Conservation (phyloP, 2,888 invertebrate species). For the Didymodactylos carnosus region DNA sequence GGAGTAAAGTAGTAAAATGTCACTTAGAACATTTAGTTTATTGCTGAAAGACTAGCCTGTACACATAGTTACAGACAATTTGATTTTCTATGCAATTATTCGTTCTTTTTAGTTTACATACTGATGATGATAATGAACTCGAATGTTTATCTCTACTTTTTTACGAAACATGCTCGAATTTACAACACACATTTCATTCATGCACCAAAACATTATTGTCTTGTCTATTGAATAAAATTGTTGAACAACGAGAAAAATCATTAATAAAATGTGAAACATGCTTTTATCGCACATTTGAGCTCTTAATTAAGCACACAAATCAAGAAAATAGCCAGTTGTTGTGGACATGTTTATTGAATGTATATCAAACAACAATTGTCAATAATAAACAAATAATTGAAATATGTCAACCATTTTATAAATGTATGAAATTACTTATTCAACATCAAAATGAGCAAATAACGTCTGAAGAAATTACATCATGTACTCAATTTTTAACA, state of each 20-base stretch:
- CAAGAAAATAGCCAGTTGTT: not conserved
- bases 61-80: no score
- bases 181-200: not conserved
- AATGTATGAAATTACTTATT: not conserved
- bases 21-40: no score
- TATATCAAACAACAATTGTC: not conserved
- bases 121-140: not conserved
- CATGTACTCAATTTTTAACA: not conserved
- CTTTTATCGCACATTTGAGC: not conserved
- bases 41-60: no score
- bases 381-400: not conserved
- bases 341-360: not conserved
- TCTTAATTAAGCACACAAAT: not conserved
- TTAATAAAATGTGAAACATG: not conserved
- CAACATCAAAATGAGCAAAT: no score
- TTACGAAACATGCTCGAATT: not conserved
- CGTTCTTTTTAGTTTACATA: no score
- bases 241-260: not conserved
- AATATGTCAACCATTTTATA: not conserved
- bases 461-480: not conserved
- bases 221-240: not conserved
- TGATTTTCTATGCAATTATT: no score
- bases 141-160: not conserved
- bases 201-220: not conserved
- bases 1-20: no score